Percentiles rank a stretch among this genome's conserved stretches.
phyloP scores from a whole-genome alignment of 2,888 invertebrate genomes.

The Calephelis perditalis region DNA sequence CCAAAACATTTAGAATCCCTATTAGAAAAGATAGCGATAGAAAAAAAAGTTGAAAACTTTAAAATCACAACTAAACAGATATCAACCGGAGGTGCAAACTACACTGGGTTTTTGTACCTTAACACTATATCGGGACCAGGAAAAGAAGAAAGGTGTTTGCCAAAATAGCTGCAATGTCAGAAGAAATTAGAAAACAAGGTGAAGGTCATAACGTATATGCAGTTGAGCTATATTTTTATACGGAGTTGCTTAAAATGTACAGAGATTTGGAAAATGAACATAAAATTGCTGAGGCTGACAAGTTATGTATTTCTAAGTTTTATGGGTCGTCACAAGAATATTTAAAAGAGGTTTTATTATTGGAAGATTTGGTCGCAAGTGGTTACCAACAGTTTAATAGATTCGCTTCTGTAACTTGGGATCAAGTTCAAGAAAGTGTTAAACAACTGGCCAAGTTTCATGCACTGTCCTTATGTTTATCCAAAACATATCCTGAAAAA shows the following conservation, averaged over 20 bases:
- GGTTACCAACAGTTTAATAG: slow-evolving; percentile 34
- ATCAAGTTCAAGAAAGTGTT: slow-evolving; percentile 36
- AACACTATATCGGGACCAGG: slow-evolving; percentile 33
- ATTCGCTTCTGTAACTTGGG: slow-evolving; percentile 35
- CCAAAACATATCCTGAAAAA: slow-evolving; percentile 35
- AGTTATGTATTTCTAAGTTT: slow-evolving; percentile 31
- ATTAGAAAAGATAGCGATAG: too few relatives aligned
- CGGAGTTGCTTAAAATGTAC: slow-evolving; percentile 29
- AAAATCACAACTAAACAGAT: slow-evolving; percentile 34
- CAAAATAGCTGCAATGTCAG: slow-evolving; percentile 30
- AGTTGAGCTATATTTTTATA: slow-evolving; percentile 33
- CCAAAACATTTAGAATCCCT: too few relatives aligned
- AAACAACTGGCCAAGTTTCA: slow-evolving; percentile 42
- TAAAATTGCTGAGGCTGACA: slow-evolving; percentile 30
- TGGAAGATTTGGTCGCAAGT: slow-evolving; percentile 34
- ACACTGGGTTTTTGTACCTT: slow-evolving; percentile 39
- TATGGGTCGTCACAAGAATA: slow-evolving; percentile 28
- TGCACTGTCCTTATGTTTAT: slow-evolving; percentile 41
- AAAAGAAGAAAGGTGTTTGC: slow-evolving; percentile 32
- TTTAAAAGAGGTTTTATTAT: slow-evolving; percentile 32
- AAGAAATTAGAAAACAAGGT: slow-evolving; percentile 26
- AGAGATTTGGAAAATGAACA: slow-evolving; percentile 29
- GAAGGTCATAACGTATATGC: slow-evolving; percentile 23
- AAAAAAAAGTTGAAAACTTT: slow-evolving; percentile 22
- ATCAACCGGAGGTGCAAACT: slow-evolving; percentile 44